Evolutionary conservation across 2,113 vertebrate genomes (phyloP).

Genomic region (Mionectes macconnelli): DNA sequence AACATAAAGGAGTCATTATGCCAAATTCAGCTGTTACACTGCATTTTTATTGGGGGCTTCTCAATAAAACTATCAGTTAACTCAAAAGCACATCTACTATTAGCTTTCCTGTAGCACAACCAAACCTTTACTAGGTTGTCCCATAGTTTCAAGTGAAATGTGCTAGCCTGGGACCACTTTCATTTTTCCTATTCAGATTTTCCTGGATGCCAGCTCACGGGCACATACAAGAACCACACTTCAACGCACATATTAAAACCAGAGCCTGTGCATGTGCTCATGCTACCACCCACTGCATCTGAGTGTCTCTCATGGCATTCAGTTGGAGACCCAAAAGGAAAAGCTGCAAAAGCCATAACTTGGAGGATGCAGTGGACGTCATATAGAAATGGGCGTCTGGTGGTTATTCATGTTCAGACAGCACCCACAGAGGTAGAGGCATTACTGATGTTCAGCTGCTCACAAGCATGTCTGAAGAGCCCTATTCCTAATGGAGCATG

Average conservation of each 20-base stretch:
- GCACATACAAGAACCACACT: neutral
- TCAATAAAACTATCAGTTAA: neutral
- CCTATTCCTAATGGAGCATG: rapidly evolving
- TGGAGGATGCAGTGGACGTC: neutral
- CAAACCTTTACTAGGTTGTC: neutral
- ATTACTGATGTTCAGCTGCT: neutral
- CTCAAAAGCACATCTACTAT: neutral
- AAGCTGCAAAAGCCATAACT: neutral
- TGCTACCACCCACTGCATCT: neutral
- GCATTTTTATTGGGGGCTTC: neutral
- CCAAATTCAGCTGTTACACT: neutral
- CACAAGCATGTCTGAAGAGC: neutral
- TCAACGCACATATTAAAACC: neutral
- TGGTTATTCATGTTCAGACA: neutral
- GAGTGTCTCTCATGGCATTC: rapidly evolving
- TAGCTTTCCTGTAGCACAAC: neutral
- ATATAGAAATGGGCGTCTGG: neutral
- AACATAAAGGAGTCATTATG: constrained; percentile 53
- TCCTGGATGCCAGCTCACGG: neutral
- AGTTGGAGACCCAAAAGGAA: neutral
- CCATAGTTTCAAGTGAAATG: neutral
- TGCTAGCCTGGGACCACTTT: neutral
- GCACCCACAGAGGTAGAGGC: neutral
- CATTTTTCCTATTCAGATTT: neutral
- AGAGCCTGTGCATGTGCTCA: neutral